Evolutionary conservation across 2,888 invertebrate genomes (phyloP).

Genomic region (Mycalesis mineus): DNA sequence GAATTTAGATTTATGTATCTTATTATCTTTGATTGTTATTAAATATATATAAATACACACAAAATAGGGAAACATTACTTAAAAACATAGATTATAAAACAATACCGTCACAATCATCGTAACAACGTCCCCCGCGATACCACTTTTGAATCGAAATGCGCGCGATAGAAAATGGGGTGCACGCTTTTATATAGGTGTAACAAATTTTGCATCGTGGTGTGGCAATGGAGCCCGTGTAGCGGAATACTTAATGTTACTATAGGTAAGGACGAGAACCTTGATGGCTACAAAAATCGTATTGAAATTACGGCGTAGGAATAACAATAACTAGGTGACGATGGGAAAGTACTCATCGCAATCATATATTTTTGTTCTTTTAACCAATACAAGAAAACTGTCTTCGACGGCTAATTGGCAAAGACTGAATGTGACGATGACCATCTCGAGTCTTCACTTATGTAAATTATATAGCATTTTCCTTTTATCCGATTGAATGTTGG

Average conservation of each 20-base stretch:
- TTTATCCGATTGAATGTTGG: background rate
- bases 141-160: conserved; percentile 67
- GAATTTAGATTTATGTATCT: no score
- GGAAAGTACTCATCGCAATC: conserved; percentile 51
- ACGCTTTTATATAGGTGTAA: conserved; percentile 76
- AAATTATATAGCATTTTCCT: background rate
- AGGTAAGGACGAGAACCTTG: conserved; percentile 73
- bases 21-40: no score
- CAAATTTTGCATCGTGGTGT: conserved; percentile 75
- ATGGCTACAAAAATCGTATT: conserved; percentile 74
- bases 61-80: background rate
- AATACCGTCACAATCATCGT: conserved; percentile 61
- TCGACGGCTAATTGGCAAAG: background rate
- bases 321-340: conserved; percentile 60
- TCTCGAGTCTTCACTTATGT: background rate
- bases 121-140: conserved; percentile 47
- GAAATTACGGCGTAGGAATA: conserved; percentile 70
- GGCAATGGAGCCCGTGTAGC: conserved; percentile 65
- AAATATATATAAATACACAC: no score
- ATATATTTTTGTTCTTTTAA: conserved; percentile 4
- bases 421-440: background rate
- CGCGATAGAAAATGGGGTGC: conserved; percentile 63
- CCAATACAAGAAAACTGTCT: background rate
- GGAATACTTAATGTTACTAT: conserved; percentile 74
- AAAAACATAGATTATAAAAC: conserved; percentile 19